Evolutionary conservation across 64 coral and sea anemone species (phyloP).

Genomic region (Orbicella faveolata): DNA sequence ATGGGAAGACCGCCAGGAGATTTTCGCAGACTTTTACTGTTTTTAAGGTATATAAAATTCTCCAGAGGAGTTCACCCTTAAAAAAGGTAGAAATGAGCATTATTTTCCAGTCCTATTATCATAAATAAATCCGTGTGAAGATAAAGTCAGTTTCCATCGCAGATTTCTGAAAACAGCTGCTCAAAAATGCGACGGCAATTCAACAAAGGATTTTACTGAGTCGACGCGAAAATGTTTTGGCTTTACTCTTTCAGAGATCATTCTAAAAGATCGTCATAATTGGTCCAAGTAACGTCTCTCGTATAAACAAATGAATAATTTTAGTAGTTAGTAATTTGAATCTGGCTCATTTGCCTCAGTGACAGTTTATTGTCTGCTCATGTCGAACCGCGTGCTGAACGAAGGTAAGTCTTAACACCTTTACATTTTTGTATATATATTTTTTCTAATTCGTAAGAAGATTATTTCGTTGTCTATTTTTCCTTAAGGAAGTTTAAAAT

Average conservation of each 20-base stretch:
- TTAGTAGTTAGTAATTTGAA: slow-evolving; percentile 24
- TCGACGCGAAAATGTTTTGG: slow-evolving; percentile 33
- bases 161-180: not conserved
- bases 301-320: slow-evolving; percentile 2
- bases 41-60: not conserved
- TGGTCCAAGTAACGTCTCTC: slow-evolving; percentile 4
- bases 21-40: not conserved
- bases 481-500: not conserved
- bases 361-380: not conserved
- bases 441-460: not conserved
- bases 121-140: not conserved
- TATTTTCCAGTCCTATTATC: not conserved
- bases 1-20: not conserved
- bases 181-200: slow-evolving; percentile 15
- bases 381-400: not conserved
- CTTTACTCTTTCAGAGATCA: not conserved
- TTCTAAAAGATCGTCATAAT: not conserved
- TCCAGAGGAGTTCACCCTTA: not conserved
- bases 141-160: not conserved
- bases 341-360: not conserved
- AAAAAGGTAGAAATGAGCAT: not conserved
- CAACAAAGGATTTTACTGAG: slow-evolving; percentile 8
- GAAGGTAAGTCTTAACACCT: not conserved
- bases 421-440: not conserved
- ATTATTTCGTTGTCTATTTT: too few species aligned